phyloP scores from a whole-genome alignment of 2,113 vertebrate species.

The Anguilla japonica region DNA sequence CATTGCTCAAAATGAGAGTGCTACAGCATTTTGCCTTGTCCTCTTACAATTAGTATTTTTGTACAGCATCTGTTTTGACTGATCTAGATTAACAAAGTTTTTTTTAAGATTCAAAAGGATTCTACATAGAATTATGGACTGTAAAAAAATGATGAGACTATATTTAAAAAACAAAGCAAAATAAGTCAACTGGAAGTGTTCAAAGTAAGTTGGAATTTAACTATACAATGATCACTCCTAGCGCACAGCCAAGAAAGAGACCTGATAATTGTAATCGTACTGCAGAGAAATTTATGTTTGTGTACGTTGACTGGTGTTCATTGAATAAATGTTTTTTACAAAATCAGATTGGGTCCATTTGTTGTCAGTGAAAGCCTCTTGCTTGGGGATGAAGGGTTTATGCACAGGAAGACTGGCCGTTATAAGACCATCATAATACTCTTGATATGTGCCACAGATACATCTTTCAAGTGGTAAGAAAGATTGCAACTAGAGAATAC shows the following conservation, averaged over 20 bases:
- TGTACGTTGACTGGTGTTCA: slow-evolving; percentile 27
- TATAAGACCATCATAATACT: not conserved
- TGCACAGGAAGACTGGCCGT: not conserved
- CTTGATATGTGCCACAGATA: not conserved
- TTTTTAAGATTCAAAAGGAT: slow-evolving; percentile 21
- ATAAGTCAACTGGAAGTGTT: slow-evolving; percentile 21
- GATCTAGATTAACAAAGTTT: slow-evolving; percentile 27
- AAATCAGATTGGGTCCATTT: not conserved
- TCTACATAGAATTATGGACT: slow-evolving; percentile 19
- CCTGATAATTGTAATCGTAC: not conserved
- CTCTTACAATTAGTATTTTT: slow-evolving; percentile 44
- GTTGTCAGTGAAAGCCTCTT: not conserved
- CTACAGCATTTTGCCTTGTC: slow-evolving; percentile 36
- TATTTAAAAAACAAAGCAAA: not conserved
- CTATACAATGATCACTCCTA: not conserved
- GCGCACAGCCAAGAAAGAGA: not conserved
- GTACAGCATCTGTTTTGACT: slow-evolving; percentile 41
- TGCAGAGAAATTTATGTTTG: slow-evolving; percentile 22
- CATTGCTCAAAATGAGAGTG: slow-evolving; percentile 49
- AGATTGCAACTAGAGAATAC: not conserved
- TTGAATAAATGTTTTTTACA: slow-evolving; percentile 39
- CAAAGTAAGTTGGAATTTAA: not conserved
- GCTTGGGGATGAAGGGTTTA: too few relatives aligned
- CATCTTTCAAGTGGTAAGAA: not conserved
- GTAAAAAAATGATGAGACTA: slow-evolving; percentile 24